These are phyloP conservation scores for Clitarchus hookeri DNA, from an alignment of 2,888 invertebrate genomes.

Conservation along the genomic window DNA sequence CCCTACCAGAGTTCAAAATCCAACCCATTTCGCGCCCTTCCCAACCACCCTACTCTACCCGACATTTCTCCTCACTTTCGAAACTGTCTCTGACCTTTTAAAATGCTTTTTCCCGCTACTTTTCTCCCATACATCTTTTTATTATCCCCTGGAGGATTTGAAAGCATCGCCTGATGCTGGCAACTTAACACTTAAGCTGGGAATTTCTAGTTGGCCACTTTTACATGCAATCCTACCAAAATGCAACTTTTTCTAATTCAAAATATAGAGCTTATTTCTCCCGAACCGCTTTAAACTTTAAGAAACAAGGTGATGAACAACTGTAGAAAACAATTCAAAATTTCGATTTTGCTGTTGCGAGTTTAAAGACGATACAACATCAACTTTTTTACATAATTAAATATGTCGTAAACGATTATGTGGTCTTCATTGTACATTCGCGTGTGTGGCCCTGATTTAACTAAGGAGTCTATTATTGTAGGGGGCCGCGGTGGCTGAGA, in stretches of 20 bases:
- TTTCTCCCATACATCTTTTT: conserved; percentile 16
- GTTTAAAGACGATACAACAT: too few species aligned
- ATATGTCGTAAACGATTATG: too few species aligned
- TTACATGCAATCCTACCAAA: background rate
- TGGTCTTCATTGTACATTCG: too few species aligned
- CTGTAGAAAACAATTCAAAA: too few species aligned
- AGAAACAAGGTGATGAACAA: too few species aligned
- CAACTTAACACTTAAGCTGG: background rate
- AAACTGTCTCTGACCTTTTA: conserved; percentile 32
- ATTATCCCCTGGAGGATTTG: conserved; percentile 15
- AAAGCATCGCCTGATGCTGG: background rate
- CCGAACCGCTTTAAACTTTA: background rate
- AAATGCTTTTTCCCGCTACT: conserved; percentile 32
- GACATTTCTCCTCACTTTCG: background rate
- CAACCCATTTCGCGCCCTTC: conserved; percentile 7
- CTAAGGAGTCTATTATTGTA: too few species aligned
- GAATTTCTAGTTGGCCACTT: background rate
- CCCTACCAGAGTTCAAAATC: background rate
- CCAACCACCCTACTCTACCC: background rate
- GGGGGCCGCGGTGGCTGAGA: too few species aligned
- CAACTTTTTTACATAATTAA: too few species aligned
- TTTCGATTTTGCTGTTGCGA: too few species aligned
- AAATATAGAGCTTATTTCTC: background rate
- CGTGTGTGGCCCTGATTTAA: too few species aligned
- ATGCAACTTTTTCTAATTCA: background rate